Evolutionary conservation across 2,888 invertebrate species (phyloP).

Genomic region (Hypomecis punctinalis): DNA sequence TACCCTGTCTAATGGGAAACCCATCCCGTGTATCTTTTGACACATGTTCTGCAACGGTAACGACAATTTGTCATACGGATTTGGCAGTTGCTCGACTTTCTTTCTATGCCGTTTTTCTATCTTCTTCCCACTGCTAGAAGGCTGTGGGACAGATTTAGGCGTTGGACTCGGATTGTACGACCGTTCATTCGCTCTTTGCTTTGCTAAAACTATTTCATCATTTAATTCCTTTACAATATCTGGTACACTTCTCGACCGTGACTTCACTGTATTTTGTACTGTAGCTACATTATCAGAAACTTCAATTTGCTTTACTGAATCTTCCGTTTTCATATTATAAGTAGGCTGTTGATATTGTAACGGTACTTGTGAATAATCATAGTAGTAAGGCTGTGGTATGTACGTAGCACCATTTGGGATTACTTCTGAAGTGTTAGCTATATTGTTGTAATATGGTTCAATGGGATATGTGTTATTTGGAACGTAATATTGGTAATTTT

Average conservation of each 20-base stretch:
- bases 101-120: constrained; percentile 59
- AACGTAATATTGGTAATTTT: constrained; percentile 74
- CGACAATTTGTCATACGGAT: constrained; percentile 74
- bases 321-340: constrained; percentile 38
- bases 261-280: constrained; percentile 65
- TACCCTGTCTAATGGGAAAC: constrained; percentile 92
- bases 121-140: constrained; percentile 57
- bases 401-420: constrained; percentile 62
- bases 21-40: constrained; percentile 93
- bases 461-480: constrained; percentile 62
- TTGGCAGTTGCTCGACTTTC: constrained; percentile 67
- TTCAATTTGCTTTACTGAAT: constrained; percentile 23
- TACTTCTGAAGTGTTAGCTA: constrained; percentile 57
- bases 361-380: constrained; percentile 65
- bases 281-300: constrained; percentile 45
- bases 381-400: constrained; percentile 75
- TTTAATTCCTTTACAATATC: constrained; percentile 91
- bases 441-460: constrained; percentile 61
- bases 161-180: constrained; percentile 84
- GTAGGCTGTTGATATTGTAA: constrained; percentile 56
- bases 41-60: constrained; percentile 87
- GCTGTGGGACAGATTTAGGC: constrained; percentile 55
- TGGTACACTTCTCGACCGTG: constrained; percentile 88
- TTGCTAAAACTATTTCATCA: constrained; percentile 84
- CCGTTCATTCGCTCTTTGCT: constrained; percentile 78